Conservation (phyloP, 2,888 invertebrate genomes). For the Craniophora ligustri region DNA sequence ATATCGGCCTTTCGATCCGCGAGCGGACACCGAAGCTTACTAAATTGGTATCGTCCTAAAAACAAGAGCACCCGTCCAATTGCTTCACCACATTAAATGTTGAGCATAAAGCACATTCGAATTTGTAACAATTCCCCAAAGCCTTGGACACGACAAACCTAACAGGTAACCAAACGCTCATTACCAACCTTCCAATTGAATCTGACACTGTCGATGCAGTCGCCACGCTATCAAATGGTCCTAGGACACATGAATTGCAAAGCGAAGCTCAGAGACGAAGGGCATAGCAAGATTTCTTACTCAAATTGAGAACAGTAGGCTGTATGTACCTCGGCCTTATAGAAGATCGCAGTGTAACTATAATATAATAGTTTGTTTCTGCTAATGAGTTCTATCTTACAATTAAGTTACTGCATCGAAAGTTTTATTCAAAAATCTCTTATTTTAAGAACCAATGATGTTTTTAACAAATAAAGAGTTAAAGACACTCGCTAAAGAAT, state of each 20-base stretch:
- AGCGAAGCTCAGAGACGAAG: too few species aligned
- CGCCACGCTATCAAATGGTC: conserved; percentile 12
- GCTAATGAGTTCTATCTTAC: too few species aligned
- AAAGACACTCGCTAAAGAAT: neutral
- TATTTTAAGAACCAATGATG: too few species aligned
- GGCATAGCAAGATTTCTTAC: too few species aligned
- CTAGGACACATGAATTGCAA: conserved; percentile 10
- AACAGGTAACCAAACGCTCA: conserved; percentile 52
- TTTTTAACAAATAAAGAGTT: neutral
- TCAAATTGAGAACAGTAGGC: too few species aligned
- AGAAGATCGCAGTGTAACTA: too few species aligned
- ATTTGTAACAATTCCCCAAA: conserved; percentile 45
- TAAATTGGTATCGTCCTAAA: conserved; percentile 33
- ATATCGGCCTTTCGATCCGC: conserved; percentile 14
- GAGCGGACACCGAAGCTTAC: conserved; percentile 14
- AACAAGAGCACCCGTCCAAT: conserved; percentile 41
- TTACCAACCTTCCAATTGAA: conserved; percentile 57
- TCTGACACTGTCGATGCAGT: conserved; percentile 47
- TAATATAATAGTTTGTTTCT: too few species aligned
- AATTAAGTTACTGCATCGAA: too few species aligned
- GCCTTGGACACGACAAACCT: conserved; percentile 56
- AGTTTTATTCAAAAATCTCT: too few species aligned
- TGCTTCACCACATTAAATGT: conserved; percentile 41
- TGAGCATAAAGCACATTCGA: conserved; percentile 47
- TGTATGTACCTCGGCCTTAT: too few species aligned